Evolutionary conservation across 2,888 invertebrate species (phyloP).

Genomic region (Steinernema hermaphroditum): DNA sequence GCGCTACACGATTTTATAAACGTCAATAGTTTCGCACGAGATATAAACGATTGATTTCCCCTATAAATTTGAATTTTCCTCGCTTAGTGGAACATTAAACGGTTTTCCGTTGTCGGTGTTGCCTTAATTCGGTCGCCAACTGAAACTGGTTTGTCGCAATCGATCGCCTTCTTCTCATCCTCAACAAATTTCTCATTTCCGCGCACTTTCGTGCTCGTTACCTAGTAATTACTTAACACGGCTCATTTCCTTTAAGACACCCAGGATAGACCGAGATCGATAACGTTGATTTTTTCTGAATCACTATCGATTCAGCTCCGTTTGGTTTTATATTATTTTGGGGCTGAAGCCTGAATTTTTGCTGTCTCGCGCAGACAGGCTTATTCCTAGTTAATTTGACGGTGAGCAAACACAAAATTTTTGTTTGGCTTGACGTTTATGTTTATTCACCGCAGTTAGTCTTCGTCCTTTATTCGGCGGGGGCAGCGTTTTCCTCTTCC

Average conservation of each 20-base stretch:
- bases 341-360: no score
- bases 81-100: neutral
- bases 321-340: no score
- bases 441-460: conserved; percentile 10
- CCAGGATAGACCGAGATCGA: no score
- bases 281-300: no score
- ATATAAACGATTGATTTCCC: no score
- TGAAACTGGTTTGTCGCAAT: no score
- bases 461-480: conserved; percentile 28
- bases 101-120: no score
- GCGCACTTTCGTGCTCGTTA: neutral
- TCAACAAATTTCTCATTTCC: neutral
- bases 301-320: no score
- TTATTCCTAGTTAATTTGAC: conserved; percentile 14
- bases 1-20: neutral
- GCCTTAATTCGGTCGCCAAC: no score
- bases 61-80: neutral
- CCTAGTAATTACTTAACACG: neutral
- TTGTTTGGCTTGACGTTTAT: conserved; percentile 24
- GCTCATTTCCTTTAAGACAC: neutral
- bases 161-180: no score
- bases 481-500: conserved; percentile 13
- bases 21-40: neutral
- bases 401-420: conserved; percentile 7
- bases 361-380: neutral